A percentile compares a stretch with the other conserved stretches of the same genome.
phyloP scores from a whole-genome alignment of 2,888 invertebrate species.

The Dryococelus australis region DNA sequence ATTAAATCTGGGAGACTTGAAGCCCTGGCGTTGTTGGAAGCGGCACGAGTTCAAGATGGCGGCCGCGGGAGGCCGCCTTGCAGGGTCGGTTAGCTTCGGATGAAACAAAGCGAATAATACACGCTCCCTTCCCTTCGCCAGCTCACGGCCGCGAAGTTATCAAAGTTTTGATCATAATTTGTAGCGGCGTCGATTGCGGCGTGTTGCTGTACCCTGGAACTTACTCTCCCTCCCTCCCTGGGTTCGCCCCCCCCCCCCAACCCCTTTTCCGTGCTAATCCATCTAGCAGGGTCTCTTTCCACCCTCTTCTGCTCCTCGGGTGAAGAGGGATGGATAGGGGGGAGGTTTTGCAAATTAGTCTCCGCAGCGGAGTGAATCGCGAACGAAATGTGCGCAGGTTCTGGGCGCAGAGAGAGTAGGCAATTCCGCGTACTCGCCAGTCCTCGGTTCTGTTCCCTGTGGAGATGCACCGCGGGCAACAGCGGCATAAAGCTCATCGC shows the following conservation, averaged over 20 bases:
- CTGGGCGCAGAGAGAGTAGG: not conserved
- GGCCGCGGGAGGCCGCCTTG: not conserved
- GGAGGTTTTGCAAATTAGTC: not conserved
- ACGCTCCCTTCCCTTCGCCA: not conserved
- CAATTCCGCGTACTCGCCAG: not conserved
- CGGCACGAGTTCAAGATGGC: not conserved
- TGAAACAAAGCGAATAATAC: not conserved
- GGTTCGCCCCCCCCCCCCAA: not conserved
- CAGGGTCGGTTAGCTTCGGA: not conserved
- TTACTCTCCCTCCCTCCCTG: not conserved
- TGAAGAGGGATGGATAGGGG: not conserved
- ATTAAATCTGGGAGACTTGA: conserved; percentile 1
- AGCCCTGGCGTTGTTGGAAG: not conserved
- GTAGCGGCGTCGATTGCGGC: not conserved
- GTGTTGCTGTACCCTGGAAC: not conserved
- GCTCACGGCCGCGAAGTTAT: not conserved
- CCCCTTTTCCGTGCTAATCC: not conserved
- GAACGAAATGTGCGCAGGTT: not conserved
- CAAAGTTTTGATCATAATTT: conserved; percentile 10
- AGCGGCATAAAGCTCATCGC: not conserved
- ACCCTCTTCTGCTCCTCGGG: not conserved
- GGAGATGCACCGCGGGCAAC: not conserved
- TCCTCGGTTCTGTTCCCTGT: not conserved
- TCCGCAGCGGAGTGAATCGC: not conserved
- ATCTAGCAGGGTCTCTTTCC: not conserved